Percentiles rank a stretch among this genome's conserved stretches.
Evolutionary conservation across 2,888 invertebrate genomes (phyloP).

Genomic region (Apotomis betuletana): DNA sequence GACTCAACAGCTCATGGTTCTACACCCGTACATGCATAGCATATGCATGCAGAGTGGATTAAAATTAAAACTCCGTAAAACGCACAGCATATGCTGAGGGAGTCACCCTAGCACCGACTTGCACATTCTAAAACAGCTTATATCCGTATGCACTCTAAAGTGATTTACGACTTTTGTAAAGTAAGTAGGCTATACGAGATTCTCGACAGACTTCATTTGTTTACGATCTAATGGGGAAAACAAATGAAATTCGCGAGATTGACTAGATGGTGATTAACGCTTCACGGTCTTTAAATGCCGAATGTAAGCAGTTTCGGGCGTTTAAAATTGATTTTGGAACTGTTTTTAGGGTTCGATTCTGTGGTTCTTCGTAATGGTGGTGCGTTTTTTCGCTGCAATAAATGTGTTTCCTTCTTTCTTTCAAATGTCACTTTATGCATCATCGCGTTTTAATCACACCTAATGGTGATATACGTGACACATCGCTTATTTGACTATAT

Average conservation of each 20-base stretch:
- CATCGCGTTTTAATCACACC: too few species aligned
- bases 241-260: constrained; percentile 30
- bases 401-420: too few species aligned
- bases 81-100: constrained; percentile 69
- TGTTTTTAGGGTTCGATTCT: too few species aligned
- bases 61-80: constrained; percentile 75
- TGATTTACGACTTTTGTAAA: constrained; percentile 6
- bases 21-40: constrained; percentile 20
- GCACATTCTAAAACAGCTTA: constrained; percentile 16
- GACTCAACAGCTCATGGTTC: background rate
- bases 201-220: constrained; percentile 55
- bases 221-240: constrained; percentile 43
- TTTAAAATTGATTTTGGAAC: background rate
- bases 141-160: background rate
- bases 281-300: too few species aligned
- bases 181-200: constrained; percentile 54
- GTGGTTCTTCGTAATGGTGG: too few species aligned
- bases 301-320: background rate
- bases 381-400: too few species aligned
- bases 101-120: constrained; percentile 28
- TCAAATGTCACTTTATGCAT: too few species aligned
- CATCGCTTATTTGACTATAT: too few species aligned
- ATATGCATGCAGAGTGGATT: constrained; percentile 59
- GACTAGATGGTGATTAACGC: constrained; percentile 21
- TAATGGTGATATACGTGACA: too few species aligned